Conservation (phyloP, 2,888 invertebrate species). For the Flexamia atlantica region DNA sequence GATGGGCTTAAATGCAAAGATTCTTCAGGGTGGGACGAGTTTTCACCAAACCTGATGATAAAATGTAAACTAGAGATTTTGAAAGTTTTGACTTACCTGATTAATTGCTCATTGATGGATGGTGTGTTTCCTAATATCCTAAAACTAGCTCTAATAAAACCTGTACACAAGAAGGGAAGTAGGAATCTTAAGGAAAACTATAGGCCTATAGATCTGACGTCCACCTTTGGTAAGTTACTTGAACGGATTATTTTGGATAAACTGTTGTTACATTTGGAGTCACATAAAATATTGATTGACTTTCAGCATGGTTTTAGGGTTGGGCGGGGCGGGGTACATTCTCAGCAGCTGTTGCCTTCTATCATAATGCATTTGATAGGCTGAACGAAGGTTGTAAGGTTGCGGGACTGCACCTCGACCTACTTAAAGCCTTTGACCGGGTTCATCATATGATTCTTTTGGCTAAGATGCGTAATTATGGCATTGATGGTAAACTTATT, state of each 20-base stretch:
- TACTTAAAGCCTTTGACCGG: background rate
- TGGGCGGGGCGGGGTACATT: background rate
- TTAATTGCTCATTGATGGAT: background rate
- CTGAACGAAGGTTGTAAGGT: background rate
- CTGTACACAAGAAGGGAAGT: background rate
- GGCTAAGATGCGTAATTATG: background rate
- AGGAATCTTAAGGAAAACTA: background rate
- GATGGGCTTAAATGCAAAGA: background rate
- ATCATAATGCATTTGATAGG: background rate
- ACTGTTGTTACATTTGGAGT: background rate
- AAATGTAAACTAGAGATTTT: background rate
- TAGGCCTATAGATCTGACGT: background rate
- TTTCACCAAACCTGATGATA: background rate
- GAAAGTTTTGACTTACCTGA: background rate
- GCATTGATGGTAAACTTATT: background rate
- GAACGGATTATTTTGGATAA: background rate
- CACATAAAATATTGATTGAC: background rate
- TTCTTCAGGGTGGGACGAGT: background rate
- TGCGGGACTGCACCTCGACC: background rate
- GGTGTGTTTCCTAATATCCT: background rate
- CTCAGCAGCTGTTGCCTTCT: background rate
- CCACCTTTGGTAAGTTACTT: constrained; percentile 1
- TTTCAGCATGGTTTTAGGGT: background rate
- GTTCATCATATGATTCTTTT: background rate
- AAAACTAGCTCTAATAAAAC: background rate